These are phyloP conservation scores for Telmatochromis sp. DNA, from an alignment of 2,113 vertebrate genomes.

Conservation along the genomic window DNA sequence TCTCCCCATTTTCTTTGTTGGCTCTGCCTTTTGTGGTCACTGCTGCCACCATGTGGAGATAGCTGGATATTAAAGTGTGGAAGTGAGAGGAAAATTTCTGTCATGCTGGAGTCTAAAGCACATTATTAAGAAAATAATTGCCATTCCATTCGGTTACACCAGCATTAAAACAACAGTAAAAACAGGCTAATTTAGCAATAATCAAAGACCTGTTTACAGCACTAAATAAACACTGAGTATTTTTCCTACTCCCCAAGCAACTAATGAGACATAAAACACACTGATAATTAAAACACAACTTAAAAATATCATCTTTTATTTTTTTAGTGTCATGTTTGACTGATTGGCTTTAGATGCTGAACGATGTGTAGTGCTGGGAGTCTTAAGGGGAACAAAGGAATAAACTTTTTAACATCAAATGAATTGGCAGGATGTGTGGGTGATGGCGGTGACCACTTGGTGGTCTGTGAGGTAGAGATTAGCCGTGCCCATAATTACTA, in stretches of 20 bases:
- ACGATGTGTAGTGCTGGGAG: not conserved
- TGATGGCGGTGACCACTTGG: not conserved
- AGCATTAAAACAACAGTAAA: slow-evolving; percentile 12
- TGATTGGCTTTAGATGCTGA: not conserved
- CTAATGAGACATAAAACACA: not conserved
- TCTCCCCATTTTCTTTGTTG: slow-evolving; percentile 24
- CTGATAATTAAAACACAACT: not conserved
- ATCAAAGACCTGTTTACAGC: slow-evolving; percentile 20
- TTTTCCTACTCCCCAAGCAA: not conserved
- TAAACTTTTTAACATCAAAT: not conserved
- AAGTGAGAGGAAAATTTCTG: not conserved
- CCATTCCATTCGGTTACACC: slow-evolving; percentile 42
- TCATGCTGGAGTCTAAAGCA: slow-evolving; percentile 30
- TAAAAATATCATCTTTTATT: not conserved
- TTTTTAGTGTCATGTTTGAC: slow-evolving; percentile 6
- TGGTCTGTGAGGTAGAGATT: not conserved
- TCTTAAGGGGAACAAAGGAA: not conserved
- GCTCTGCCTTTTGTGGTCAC: slow-evolving; percentile 15
- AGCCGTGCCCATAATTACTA: not conserved
- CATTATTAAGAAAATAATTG: not conserved
- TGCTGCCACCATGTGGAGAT: slow-evolving; percentile 63
- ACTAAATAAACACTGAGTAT: slow-evolving; percentile 1
- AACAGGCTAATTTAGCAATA: slow-evolving; percentile 46
- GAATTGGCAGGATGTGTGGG: not conserved
- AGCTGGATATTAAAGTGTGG: slow-evolving; percentile 37